These are phyloP conservation scores for Chaetodon trifascialis DNA, from an alignment of 2,113 vertebrate species.

Conservation along the genomic window DNA sequence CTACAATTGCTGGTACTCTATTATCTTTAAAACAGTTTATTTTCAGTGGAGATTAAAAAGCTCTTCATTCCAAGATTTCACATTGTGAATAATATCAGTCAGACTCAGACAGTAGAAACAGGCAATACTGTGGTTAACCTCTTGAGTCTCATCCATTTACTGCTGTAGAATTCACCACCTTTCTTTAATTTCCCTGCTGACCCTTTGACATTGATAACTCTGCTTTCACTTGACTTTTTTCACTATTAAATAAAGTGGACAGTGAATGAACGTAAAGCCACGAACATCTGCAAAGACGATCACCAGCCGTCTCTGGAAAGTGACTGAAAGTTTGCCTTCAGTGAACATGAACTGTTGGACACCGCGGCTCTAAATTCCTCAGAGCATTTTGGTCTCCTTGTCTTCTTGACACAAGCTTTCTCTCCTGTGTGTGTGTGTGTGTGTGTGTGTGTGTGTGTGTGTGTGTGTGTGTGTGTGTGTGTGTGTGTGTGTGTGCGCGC, in stretches of 20 bases:
- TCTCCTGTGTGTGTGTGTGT: conserved; percentile 24
- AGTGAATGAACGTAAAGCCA: too few relatives aligned
- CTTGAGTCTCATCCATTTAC: background rate
- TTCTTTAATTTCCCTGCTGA: background rate
- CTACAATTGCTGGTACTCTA: background rate
- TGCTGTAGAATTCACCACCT: too few relatives aligned
- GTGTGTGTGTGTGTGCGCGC: background rate
- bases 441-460: background rate
- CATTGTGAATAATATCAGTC: background rate
- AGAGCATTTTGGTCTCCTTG: conserved; percentile 46
- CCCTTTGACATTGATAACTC: background rate
- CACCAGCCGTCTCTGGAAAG: background rate
- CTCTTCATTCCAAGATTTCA: background rate
- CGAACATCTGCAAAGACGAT: background rate
- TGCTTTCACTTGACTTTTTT: background rate
- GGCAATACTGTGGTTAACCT: background rate
- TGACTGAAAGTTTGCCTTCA: conserved; percentile 7
- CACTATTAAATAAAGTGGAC: background rate
- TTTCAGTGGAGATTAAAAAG: background rate
- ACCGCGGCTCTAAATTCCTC: conserved; percentile 40
- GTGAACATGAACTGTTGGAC: conserved; percentile 18
- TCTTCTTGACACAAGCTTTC: conserved; percentile 31
- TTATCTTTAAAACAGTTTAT: background rate
- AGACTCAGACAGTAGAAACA: background rate
- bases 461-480: conserved; percentile 24